Evolutionary conservation across 2,113 vertebrate species (phyloP).

Genomic region (Xenotilapia leptura): DNA sequence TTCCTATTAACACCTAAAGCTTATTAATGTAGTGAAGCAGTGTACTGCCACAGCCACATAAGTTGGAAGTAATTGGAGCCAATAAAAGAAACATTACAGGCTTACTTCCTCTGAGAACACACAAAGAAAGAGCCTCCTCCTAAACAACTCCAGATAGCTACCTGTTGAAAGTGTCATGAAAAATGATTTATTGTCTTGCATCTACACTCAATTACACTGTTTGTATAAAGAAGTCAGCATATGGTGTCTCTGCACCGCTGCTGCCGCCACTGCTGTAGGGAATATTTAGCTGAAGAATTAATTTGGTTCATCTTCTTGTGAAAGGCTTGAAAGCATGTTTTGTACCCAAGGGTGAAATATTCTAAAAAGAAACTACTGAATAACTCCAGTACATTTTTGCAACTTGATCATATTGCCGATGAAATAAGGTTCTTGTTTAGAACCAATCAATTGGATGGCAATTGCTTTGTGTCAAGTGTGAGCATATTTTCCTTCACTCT

Average conservation of each 20-base stretch:
- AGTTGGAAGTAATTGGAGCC: neutral
- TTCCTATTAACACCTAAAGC: neutral
- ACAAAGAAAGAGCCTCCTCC: neutral
- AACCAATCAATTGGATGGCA: neutral
- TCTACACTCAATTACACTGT: conserved; percentile 20
- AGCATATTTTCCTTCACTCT: neutral
- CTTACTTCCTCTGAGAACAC: neutral
- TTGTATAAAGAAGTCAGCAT: conserved; percentile 37
- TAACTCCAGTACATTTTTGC: neutral
- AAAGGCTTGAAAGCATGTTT: conserved; percentile 15
- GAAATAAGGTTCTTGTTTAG: conserved; percentile 16
- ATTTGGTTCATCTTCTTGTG: conserved; percentile 21
- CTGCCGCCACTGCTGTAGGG: conserved; percentile 15
- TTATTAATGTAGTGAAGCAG: neutral
- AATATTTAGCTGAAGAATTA: conserved; percentile 40
- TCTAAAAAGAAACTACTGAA: neutral
- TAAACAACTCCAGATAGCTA: conserved; percentile 8
- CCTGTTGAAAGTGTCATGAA: conserved; percentile 39
- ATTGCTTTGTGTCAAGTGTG: neutral
- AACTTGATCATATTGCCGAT: neutral
- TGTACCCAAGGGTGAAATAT: neutral
- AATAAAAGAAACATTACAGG: neutral
- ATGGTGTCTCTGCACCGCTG: neutral
- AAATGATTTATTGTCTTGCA: conserved; percentile 43
- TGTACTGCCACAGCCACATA: neutral